Evolutionary conservation across 2,113 vertebrate species (phyloP).

Genomic region (Noctilio leporinus): DNA sequence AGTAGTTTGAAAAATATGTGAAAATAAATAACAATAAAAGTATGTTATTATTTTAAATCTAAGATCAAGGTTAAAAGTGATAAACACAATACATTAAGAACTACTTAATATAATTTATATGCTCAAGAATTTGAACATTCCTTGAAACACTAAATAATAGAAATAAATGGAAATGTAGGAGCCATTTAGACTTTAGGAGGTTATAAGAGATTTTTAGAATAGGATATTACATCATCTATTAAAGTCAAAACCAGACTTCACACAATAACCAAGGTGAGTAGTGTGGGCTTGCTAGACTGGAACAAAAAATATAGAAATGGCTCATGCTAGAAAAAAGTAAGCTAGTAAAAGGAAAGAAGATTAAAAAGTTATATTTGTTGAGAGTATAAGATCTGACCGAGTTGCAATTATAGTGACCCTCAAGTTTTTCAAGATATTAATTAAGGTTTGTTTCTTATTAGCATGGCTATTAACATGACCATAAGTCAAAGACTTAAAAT

Average conservation of each 20-base stretch:
- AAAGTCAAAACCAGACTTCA: background rate
- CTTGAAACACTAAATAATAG: background rate
- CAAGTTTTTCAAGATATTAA: background rate
- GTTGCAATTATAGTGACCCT: background rate
- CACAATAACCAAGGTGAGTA: background rate
- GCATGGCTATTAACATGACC: background rate
- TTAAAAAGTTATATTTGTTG: background rate
- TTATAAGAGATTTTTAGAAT: background rate
- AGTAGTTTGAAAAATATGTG: background rate
- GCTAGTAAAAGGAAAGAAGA: background rate
- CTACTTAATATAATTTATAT: background rate
- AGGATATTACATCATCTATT: background rate
- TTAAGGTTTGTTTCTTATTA: background rate
- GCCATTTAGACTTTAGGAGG: background rate
- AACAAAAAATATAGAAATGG: background rate
- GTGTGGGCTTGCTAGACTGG: background rate
- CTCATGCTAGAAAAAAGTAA: background rate
- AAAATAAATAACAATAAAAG: conserved; percentile 2
- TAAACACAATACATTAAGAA: background rate
- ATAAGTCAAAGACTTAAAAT: background rate
- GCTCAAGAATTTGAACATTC: background rate
- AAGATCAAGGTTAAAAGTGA: background rate
- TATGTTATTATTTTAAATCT: background rate
- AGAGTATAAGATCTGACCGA: background rate
- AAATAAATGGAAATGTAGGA: background rate